Conservation (phyloP, 2,113 vertebrate genomes). For the Channa argus region DNA sequence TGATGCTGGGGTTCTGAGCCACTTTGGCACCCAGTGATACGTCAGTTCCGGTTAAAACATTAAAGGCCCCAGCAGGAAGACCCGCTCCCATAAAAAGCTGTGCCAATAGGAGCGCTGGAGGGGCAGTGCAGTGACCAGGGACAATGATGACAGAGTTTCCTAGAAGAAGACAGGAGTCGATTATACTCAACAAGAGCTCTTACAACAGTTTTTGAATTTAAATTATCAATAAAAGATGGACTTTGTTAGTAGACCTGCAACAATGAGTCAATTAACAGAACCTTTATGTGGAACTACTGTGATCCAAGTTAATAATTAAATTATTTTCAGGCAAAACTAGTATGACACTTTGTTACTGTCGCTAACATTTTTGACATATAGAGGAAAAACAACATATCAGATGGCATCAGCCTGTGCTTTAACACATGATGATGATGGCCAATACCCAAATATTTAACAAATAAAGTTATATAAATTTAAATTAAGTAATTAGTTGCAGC, state of each 20-base stretch:
- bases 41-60: constrained; percentile 77
- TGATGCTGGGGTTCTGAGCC: constrained; percentile 61
- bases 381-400: too few relatives aligned
- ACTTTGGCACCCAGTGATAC: constrained; percentile 66
- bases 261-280: too few relatives aligned
- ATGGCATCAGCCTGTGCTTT: too few relatives aligned
- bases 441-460: neutral
- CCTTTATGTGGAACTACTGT: too few relatives aligned
- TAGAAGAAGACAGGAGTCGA: constrained; percentile 31
- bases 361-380: too few relatives aligned
- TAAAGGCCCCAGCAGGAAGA: constrained; percentile 80
- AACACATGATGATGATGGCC: too few relatives aligned
- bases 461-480: neutral
- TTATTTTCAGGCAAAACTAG: too few relatives aligned
- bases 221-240: too few relatives aligned
- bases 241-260: too few relatives aligned
- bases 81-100: constrained; percentile 77
- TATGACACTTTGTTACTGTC: too few relatives aligned
- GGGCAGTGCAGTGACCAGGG: constrained; percentile 61
- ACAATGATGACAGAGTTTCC: constrained; percentile 82
- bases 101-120: constrained; percentile 77
- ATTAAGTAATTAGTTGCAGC: neutral
- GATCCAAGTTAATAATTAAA: too few relatives aligned
- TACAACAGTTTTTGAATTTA: neutral
- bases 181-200: neutral